Evolutionary conservation across 1,140 invertebrate species (phyloP).

Genomic region (Triops cancriformis): DNA sequence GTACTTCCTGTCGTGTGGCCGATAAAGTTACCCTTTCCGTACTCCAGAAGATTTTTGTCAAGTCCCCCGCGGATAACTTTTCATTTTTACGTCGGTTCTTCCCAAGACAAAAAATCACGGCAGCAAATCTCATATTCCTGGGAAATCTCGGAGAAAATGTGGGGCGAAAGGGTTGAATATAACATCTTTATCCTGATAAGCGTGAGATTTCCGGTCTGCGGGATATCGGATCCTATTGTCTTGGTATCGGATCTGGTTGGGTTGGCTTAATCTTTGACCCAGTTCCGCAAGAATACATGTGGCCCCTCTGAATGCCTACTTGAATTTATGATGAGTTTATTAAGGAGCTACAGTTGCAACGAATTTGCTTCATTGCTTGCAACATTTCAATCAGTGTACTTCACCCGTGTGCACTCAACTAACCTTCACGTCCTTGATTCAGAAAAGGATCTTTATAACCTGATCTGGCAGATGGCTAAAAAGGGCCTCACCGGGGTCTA

Average conservation of each 20-base stretch:
- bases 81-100: background rate
- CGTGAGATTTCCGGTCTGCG: slow-evolving; percentile 7
- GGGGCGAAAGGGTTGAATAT: background rate
- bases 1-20: background rate
- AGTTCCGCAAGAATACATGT: background rate
- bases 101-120: background rate
- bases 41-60: too few relatives aligned
- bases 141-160: slow-evolving; percentile 11
- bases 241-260: background rate
- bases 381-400: background rate
- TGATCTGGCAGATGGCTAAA: background rate
- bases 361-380: background rate
- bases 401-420: background rate
- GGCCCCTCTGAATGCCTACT: too few relatives aligned
- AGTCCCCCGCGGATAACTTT: too few relatives aligned
- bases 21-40: background rate
- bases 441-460: background rate
- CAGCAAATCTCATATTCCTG: background rate
- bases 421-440: background rate
- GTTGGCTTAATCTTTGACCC: slow-evolving; percentile 1
- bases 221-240: background rate
- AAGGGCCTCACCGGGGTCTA: background rate
- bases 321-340: too few relatives aligned
- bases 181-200: slow-evolving; percentile 5
- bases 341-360: background rate